Evolutionary conservation across 2,113 vertebrate species (phyloP).

Genomic region (Herpailurus yagouaroundi): DNA sequence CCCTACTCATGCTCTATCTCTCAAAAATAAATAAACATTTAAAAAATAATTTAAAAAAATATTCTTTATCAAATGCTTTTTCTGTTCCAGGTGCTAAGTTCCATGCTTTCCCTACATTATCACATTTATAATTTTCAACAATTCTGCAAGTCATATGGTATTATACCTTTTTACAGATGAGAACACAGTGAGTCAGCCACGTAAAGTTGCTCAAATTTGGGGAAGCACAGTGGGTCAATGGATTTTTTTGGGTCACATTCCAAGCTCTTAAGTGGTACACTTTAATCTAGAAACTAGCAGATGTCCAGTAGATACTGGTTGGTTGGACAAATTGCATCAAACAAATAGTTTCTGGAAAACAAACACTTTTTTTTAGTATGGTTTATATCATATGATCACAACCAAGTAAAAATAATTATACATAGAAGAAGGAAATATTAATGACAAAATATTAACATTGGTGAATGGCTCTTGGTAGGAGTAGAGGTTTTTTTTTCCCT

Average conservation of each 20-base stretch:
- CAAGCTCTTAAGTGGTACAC: not conserved
- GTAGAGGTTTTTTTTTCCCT: not conserved
- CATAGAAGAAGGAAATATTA: not conserved
- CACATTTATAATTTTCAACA: not conserved
- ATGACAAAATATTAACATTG: not conserved
- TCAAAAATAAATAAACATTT: too few species aligned
- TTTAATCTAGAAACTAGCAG: not conserved
- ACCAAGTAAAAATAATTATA: not conserved
- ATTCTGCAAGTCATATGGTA: not conserved
- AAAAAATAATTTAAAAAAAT: too few species aligned
- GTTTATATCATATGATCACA: not conserved
- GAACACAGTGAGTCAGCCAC: not conserved
- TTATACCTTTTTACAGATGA: not conserved
- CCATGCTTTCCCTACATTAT: not conserved
- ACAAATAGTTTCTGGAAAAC: constrained; percentile 14
- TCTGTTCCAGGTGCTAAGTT: not conserved
- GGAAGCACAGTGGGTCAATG: not conserved
- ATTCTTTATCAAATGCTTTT: not conserved
- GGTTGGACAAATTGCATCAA: not conserved
- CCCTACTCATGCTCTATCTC: too few species aligned
- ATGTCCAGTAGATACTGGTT: not conserved
- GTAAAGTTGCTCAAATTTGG: not conserved
- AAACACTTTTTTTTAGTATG: not conserved
- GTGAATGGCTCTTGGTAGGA: not conserved
- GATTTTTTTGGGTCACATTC: not conserved